phyloP scores from a whole-genome alignment of 2,113 vertebrate genomes.

The Onychostruthus taczanowskii region DNA sequence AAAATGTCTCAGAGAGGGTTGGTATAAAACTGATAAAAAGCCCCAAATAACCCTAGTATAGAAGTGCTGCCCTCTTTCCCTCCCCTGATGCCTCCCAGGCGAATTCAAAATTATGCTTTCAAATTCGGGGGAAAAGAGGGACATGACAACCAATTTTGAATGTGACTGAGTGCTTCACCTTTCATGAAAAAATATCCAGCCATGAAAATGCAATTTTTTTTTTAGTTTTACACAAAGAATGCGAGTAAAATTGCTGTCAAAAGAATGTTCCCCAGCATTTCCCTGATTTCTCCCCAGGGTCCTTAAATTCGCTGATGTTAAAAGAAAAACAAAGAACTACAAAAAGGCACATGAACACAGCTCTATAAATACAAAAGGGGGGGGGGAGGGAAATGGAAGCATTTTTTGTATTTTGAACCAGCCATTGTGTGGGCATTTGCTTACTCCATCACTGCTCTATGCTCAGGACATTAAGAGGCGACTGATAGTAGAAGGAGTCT shows the following conservation, averaged over 20 bases:
- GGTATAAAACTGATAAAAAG: not conserved
- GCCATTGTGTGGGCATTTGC: not conserved
- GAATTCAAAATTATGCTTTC: not conserved
- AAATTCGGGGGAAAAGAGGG: accelerated
- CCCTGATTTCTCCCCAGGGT: not conserved
- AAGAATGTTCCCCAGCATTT: not conserved
- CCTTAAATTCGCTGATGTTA: not conserved
- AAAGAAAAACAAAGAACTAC: not conserved
- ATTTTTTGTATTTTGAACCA: not conserved
- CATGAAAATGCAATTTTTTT: not conserved
- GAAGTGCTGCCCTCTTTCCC: not conserved
- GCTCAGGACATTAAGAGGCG: not conserved
- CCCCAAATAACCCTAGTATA: not conserved
- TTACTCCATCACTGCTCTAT: not conserved
- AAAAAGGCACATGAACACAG: not conserved
- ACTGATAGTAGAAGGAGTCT: not conserved
- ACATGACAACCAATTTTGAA: not conserved
- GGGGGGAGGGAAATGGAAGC: accelerated
- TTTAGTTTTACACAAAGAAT: not conserved
- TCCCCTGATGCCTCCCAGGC: not conserved
- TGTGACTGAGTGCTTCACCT: not conserved
- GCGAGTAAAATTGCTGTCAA: not conserved
- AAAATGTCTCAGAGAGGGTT: not conserved
- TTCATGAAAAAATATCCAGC: not conserved
- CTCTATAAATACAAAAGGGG: not conserved